Base-by-base conservation (phyloP, 1,140 invertebrate genomes). In the Lasioglossum baleicum region DNA sequence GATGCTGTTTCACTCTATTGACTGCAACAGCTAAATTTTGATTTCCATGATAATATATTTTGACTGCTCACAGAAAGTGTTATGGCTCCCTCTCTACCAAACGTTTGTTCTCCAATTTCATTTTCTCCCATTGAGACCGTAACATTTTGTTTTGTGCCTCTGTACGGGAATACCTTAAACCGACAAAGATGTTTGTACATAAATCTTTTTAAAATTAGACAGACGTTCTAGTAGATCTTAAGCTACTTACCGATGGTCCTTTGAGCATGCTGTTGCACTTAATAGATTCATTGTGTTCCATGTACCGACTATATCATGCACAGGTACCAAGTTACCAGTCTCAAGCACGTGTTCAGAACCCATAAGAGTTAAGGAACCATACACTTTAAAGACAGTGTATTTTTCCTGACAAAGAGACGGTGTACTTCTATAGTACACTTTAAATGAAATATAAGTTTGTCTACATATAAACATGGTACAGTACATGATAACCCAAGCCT, bases 181-280 rank as follows among this genome's bases (percentile, higher is more conserved):
- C 53, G 10, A 35, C 11, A 48, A 11, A 48, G 1, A 15, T 48
- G 51, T 17, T 7, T 13, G 0, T 66, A 20, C 1, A 20, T 17
- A 15, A 31, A 31, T 60, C 17, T 60, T 11, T 51, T 7, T 17
- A 20, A 17, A 20, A n/a, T 5, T 66, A 31, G 2, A 64, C 20
- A 26, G 17, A 35, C 15, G 17, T 7, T 53, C 17, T 6, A 20
- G 51, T 44, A 5, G 17, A 8, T 31, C 20, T 20, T 15, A 53
- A 13, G 77, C 42, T 13, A 72, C 72, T 84, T 81, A 84, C 83
- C 71, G 66, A 0, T 74, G 70, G 53, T 53, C 44, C 66, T 84
- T 74, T 22, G 67, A 69, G 11, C 58, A 48, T 48, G 66, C 72
- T 8, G 10, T 66, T 64, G 20, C 0, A 31, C 51, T 51, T 63